phyloP scores from a whole-genome alignment of 2,797 vertebrate genomes.

The Peromyscus nudipes region DNA sequence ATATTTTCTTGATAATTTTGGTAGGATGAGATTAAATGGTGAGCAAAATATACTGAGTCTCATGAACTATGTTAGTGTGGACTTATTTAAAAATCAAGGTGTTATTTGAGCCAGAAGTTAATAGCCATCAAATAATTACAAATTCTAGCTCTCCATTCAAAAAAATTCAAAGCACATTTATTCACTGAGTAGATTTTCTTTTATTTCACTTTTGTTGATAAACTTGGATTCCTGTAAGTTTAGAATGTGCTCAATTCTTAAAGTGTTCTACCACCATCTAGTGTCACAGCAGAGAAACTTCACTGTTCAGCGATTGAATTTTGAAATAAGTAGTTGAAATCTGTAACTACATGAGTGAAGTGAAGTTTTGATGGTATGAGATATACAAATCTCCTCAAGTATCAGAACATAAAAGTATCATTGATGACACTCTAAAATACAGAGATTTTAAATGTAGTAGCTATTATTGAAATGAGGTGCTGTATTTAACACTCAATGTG shows the following conservation, averaged over 20 bases:
- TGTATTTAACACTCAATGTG: not conserved
- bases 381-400: not conserved
- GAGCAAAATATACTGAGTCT: conserved; percentile 32
- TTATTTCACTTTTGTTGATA: not conserved
- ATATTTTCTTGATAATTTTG: not conserved
- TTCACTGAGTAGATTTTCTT: not conserved
- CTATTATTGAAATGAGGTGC: not conserved
- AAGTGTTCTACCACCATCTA: conserved; percentile 84
- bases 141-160: not conserved
- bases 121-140: not conserved
- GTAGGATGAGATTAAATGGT: not conserved
- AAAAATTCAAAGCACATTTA: not conserved
- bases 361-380: not conserved
- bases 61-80: not conserved
- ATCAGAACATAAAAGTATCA: not conserved
- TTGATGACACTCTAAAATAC: not conserved
- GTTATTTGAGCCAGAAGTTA: not conserved
- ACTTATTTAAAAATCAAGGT: not conserved
- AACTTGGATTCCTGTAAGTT: not conserved
- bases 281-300: conserved; percentile 67
- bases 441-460: not conserved
- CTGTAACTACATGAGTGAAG: not conserved
- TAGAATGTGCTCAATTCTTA: not conserved
- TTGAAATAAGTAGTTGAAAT: not conserved
- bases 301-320: not conserved